Conservation (phyloP, 2,797 vertebrate genomes). For the Buceros bicornis region DNA sequence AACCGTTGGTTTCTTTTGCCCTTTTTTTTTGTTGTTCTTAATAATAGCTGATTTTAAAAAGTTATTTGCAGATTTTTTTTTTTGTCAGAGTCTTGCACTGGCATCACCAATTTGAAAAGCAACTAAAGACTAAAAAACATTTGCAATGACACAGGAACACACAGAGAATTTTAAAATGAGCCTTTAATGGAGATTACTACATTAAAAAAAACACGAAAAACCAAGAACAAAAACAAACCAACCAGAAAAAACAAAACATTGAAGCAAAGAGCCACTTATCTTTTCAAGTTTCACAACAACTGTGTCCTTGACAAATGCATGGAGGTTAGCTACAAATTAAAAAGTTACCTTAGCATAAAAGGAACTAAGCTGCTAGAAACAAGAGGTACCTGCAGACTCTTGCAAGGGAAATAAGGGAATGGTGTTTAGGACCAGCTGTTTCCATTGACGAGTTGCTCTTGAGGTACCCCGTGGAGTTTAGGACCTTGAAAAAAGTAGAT, state of each 20-base stretch:
- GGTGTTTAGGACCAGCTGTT: background rate
- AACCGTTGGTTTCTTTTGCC: background rate
- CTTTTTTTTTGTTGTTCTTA: background rate
- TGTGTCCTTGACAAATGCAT: conserved; percentile 20
- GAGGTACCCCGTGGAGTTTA: background rate
- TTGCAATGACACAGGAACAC: background rate
- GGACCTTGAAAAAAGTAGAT: background rate
- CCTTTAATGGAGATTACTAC: background rate
- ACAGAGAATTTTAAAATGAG: background rate
- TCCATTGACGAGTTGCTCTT: background rate
- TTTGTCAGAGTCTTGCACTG: background rate
- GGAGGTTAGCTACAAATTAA: background rate
- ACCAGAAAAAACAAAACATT: background rate
- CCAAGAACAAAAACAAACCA: background rate
- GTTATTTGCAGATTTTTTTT: background rate
- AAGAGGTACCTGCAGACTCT: background rate
- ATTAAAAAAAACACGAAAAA: background rate
- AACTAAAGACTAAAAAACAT: background rate
- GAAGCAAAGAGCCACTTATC: background rate
- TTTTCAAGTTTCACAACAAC: conserved; percentile 40
- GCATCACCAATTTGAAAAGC: background rate
- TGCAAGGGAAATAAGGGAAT: background rate
- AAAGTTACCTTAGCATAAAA: background rate
- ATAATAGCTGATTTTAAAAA: background rate
- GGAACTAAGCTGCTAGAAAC: background rate